Evolutionary conservation across 2,888 invertebrate species (phyloP), one percentile per base, ranked within the genome.

Genomic region (Cerceris ruficornis): DNA sequence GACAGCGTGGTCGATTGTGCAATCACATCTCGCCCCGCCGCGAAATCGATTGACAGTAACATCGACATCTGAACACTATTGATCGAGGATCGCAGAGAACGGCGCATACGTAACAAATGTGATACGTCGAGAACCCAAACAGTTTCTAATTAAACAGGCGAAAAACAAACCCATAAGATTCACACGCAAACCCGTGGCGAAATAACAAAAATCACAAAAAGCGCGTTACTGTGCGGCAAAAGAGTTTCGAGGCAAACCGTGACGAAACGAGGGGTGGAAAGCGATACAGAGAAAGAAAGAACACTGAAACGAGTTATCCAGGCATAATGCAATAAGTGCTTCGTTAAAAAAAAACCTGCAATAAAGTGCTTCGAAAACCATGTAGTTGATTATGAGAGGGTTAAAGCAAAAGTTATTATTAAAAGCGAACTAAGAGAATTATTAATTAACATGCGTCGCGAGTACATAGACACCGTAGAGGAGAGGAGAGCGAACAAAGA

Each of bases 241-340:
- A 17, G 55, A 50, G 59, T 55, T 7, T 50, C 28, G 28, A 4
- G 28, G 28, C 28, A 28, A 28, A 28, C 4, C 28, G 28, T 28
- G 28, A 28, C 4, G 28, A 28, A 28, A 28, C 4, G 1, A 50
- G 50, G n/a, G n/a, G 13, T 28, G 66, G 41, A 13, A 65, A 14
- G 42, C 52, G 14, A 46, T 17, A 41, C 42, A 15, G 58, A 0
- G 55, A 66, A n/a, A 15, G 43, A 4, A 43, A 42, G 62, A 46
- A 64, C 28, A 11, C 39, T 61, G 43, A 49, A 64, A 49, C 55
- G 69, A 58, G 71, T 52, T 67, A 80, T 70, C 42, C 80, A 82
- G 79, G 77, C 69, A 68, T 88, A 86, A 86, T 77, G 86, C 87
- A 85, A 87, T 88, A 88, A 89, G 89, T 89, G 90, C 90, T 90